Conservation (phyloP, 1,140 invertebrate genomes). For the Drosophila auraria region DNA sequence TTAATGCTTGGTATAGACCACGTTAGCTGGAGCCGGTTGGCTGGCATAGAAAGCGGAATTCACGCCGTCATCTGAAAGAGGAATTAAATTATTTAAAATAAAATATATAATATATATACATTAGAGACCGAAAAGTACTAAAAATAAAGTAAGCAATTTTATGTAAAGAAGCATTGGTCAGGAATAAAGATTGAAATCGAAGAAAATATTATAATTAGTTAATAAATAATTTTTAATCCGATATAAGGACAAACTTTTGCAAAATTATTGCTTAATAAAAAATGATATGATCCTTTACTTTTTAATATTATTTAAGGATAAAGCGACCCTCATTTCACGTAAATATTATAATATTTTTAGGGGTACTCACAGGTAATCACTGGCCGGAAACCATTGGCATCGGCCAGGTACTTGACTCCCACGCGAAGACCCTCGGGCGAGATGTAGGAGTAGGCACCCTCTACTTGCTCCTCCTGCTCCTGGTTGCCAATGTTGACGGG, state of each 20-base stretch:
- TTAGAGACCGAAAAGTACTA: no score
- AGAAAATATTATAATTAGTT: no score
- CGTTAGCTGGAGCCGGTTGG: conserved; percentile 68
- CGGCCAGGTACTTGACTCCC: conserved; percentile 72
- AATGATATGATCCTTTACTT: background rate
- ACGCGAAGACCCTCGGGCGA: conserved; percentile 77
- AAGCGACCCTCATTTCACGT: no score
- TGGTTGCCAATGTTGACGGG: conserved; percentile 81
- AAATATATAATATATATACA: background rate
- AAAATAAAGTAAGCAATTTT: background rate
- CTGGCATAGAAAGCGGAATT: conserved; percentile 69
- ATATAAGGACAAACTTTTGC: no score
- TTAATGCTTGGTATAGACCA: conserved; percentile 65
- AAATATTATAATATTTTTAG: background rate
- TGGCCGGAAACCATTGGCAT: conserved; percentile 79
- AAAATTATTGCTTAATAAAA: no score
- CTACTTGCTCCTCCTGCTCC: conserved; percentile 67
- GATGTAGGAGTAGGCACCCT: conserved; percentile 75
- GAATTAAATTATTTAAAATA: background rate
- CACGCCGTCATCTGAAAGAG: conserved; percentile 65
- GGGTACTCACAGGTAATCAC: conserved; percentile 72
- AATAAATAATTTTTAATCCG: no score
- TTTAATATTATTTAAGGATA: background rate
- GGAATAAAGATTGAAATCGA: background rate
- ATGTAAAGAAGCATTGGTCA: background rate